Evolutionary conservation across 2,888 invertebrate species (phyloP).

Genomic region (Lepidocyrtinus sp.): DNA sequence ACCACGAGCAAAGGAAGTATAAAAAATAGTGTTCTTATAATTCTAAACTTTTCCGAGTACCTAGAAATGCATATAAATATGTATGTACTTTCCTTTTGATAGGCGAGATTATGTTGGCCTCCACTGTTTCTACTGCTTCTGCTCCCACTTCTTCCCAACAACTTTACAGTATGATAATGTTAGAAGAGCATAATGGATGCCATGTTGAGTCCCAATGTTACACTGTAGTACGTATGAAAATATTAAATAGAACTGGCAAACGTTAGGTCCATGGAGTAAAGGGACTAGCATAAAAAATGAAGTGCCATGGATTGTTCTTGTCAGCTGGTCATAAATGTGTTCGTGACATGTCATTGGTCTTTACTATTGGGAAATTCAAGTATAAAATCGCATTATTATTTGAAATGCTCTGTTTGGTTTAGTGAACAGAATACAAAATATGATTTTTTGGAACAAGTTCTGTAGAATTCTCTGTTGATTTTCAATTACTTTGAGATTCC

Average conservation of each 20-base stretch:
- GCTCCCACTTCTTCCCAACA: background rate
- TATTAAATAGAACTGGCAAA: background rate
- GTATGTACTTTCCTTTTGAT: too few relatives aligned
- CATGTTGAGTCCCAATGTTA: background rate
- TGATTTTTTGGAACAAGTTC: too few relatives aligned
- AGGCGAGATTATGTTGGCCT: background rate
- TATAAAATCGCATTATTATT: background rate
- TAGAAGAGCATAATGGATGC: background rate
- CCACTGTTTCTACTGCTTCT: background rate
- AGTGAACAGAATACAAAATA: conserved; percentile 4
- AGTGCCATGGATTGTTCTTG: conserved; percentile 2
- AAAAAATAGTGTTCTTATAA: too few relatives aligned
- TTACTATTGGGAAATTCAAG: conserved; percentile 6
- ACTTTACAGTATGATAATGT: background rate
- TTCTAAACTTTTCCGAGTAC: too few relatives aligned
- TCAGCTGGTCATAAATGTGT: conserved; percentile 13
- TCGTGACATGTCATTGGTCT: conserved; percentile 5
- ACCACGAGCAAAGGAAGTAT: too few relatives aligned
- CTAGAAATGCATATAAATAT: too few relatives aligned
- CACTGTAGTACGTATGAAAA: too few relatives aligned
- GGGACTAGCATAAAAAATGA: conserved; percentile 4
- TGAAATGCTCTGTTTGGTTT: too few relatives aligned
- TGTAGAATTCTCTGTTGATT: too few relatives aligned
- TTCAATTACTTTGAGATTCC: too few relatives aligned
- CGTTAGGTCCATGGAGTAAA: background rate